phyloP scores from a whole-genome alignment of 2,113 vertebrate species.

The Cygnus atratus region DNA sequence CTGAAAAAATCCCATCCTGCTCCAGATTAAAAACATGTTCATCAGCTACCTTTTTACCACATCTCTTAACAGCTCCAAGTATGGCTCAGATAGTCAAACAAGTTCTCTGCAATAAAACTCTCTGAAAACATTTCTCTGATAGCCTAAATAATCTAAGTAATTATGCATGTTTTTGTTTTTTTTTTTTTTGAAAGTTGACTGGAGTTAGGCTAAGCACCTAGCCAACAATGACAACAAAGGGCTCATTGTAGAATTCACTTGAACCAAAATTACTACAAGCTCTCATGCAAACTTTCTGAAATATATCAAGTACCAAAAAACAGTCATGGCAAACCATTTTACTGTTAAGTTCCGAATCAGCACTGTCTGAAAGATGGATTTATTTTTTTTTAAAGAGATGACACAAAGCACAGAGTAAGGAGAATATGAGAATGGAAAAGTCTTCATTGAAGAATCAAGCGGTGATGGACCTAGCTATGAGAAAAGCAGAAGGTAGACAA shows the following conservation, averaged over 20 bases:
- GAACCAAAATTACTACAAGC: constrained; percentile 12
- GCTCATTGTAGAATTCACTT: not conserved
- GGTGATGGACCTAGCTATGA: not conserved
- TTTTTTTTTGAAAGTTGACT: not conserved
- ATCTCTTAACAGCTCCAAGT: not conserved
- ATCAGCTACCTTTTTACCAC: not conserved
- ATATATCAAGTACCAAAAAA: constrained; percentile 24
- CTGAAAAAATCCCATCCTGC: not conserved
- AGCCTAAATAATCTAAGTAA: not conserved
- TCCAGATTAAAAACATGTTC: not conserved
- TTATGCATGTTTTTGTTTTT: too few species aligned
- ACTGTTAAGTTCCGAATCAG: constrained; percentile 9
- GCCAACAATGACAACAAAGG: not conserved
- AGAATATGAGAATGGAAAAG: not conserved
- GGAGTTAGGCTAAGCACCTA: not conserved
- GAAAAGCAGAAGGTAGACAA: not conserved
- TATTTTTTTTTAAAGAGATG: not conserved
- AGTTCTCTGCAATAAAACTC: not conserved
- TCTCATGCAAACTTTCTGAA: constrained; percentile 11
- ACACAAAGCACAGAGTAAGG: not conserved
- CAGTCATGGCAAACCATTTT: constrained; percentile 28
- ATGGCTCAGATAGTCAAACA: not conserved
- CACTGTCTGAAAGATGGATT: not conserved
- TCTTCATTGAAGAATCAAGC: not conserved
- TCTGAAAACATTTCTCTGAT: not conserved